These are phyloP conservation scores for Drosophila pseudotalamancana DNA, from an alignment of 2,888 invertebrate genomes.

Conservation along the genomic window DNA sequence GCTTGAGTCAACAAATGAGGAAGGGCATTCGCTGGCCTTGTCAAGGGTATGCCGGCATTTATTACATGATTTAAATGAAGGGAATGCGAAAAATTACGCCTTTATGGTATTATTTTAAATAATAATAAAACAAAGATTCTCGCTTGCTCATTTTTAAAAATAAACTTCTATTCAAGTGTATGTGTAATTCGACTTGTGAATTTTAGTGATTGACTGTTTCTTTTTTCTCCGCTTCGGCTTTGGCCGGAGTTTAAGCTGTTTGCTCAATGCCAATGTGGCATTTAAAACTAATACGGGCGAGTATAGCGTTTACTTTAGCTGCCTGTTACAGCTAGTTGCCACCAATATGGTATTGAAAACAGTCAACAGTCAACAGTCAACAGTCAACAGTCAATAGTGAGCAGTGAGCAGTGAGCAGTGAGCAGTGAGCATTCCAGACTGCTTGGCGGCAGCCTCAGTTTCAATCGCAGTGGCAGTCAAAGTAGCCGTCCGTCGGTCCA, in stretches of 20 bases:
- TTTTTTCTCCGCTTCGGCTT: constrained; percentile 22
- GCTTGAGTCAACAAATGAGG: constrained; percentile 40
- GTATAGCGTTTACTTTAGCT: constrained; percentile 41
- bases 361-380: constrained; percentile 40
- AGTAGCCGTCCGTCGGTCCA: constrained; percentile 17
- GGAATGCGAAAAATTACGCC: too few species aligned
- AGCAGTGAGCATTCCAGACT: constrained; percentile 22
- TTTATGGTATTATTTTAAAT: too few species aligned
- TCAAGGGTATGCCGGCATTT: neutral
- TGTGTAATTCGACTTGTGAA: constrained; percentile 6
- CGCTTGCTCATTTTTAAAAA: too few species aligned
- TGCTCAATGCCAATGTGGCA: constrained; percentile 76
- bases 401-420: constrained; percentile 28
- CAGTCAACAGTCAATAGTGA: constrained; percentile 31
- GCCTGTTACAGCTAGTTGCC: constrained; percentile 58
- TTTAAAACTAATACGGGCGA: constrained; percentile 71
- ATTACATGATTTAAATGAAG: neutral
- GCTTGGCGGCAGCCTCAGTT: constrained; percentile 11
- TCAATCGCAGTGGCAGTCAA: constrained; percentile 34
- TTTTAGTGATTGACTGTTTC: neutral
- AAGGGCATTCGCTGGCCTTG: constrained; percentile 24
- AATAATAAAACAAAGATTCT: too few species aligned
- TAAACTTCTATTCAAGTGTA: constrained; percentile 9
- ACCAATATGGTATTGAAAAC: constrained; percentile 74
- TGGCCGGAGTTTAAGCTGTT: constrained; percentile 54